Evolutionary conservation across 2,797 vertebrate species (phyloP), one percentile per base, ranked within the genome.

Genomic region (Oryzias dopingdopingensis): DNA sequence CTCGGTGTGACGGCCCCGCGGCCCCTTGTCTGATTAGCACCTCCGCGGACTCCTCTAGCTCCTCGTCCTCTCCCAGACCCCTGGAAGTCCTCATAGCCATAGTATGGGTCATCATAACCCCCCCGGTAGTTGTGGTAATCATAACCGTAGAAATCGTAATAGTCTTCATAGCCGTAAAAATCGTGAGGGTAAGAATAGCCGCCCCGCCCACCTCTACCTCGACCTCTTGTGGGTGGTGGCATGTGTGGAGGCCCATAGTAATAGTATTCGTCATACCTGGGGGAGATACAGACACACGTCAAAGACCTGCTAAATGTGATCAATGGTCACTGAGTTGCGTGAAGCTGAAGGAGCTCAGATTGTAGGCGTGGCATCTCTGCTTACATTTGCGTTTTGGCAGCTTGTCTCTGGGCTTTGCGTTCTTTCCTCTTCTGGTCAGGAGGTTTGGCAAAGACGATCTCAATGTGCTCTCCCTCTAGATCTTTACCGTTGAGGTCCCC

Each of bases 61-160:
- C 94, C 95, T 90, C 96, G 92, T 89, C 94, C 95, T 93, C 96
- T 94, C 84, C 92, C 92, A 80, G 94, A 92, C 83, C 93, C 94
- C 90, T 96, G 96, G 94, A 95, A 98, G 91, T 99, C 97, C 69
- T 99, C 96, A 67, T 99, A 99, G 90, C 96, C 95, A 74, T 96
- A 99, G 91, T 98, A 98, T 32, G 97, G 97, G 89, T 99, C 97
- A 68, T 99, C 97, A 50, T 99, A 99, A 88, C 97, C 97, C 42
- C 97, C 97, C 80, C 96, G 94, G 92, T 99, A 99, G 91, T 96
- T 98, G 92, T 99, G 97, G 93, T 98, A 99, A 89, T 99, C 96
- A 80, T 99, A 99, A 85, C 96, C 96, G 80, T 99, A 98, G 88
- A 98, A 99, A 94, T 98, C 96, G 17, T 99, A 98, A 91, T 99